phyloP scores from a whole-genome alignment of 2,888 invertebrate genomes.

The Parapristionchus giblindavisi region DNA sequence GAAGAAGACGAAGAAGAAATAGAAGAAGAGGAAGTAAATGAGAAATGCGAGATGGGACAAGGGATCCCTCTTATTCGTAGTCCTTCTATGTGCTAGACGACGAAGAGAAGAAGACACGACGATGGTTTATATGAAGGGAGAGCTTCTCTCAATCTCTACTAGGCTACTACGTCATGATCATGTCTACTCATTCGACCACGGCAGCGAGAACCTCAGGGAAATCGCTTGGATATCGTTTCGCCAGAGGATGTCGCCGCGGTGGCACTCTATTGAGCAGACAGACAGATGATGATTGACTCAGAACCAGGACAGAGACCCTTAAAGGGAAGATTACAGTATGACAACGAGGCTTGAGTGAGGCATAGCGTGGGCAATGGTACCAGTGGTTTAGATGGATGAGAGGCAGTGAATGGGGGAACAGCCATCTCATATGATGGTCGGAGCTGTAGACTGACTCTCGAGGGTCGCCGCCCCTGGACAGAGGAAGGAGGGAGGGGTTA shows the following conservation, averaged over 20 bases:
- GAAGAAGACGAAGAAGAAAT: background rate
- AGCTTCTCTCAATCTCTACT: background rate
- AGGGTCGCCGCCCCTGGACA: no score
- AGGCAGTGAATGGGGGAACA: background rate
- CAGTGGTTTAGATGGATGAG: background rate
- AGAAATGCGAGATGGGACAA: no score
- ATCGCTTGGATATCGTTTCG: constrained; percentile 22
- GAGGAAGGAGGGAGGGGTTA: background rate
- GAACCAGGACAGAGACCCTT: no score
- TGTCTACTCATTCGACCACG: constrained; percentile 29
- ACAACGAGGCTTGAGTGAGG: background rate
- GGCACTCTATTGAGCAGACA: constrained; percentile 9
- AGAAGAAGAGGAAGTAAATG: background rate
- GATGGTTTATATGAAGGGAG: background rate
- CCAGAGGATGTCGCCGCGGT: constrained; percentile 38
- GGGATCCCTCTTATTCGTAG: no score
- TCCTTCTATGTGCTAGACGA: no score
- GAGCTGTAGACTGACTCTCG: constrained; percentile 26
- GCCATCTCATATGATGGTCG: constrained; percentile 4
- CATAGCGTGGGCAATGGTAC: background rate
- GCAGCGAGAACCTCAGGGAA: constrained; percentile 40
- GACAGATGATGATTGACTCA: background rate
- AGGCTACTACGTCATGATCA: no score
- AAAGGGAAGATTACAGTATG: background rate
- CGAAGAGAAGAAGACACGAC: background rate